phyloP scores from a whole-genome alignment of 2,797 vertebrate species.

The Macropodus opercularis region DNA sequence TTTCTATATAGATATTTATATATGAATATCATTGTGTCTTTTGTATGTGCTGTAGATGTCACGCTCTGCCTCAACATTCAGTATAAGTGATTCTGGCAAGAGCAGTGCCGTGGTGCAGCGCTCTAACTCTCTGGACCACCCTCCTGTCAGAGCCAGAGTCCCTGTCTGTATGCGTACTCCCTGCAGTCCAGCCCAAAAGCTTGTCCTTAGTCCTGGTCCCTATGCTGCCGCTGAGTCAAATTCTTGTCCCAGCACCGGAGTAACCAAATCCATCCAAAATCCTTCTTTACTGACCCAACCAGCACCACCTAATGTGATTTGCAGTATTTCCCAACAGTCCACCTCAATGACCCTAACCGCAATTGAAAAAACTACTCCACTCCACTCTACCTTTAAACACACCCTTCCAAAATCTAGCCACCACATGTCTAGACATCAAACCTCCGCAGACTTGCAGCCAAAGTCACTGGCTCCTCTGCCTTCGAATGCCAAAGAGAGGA shows the following conservation, averaged over 20 bases:
- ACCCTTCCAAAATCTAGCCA: constrained; percentile 25
- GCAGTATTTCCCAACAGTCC: constrained; percentile 5
- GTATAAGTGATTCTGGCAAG: constrained; percentile 82
- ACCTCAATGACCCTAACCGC: constrained; percentile 4
- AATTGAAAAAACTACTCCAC: constrained; percentile 12
- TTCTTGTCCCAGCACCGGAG: background rate
- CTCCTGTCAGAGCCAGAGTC: constrained; percentile 76
- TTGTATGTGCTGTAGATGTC: constrained; percentile 82
- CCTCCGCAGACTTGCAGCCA: constrained; percentile 26
- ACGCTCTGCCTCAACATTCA: constrained; percentile 84
- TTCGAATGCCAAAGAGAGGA: constrained; percentile 28
- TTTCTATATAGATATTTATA: constrained; percentile 29
- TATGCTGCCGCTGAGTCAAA: constrained; percentile 12
- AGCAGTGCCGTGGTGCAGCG: constrained; percentile 78
- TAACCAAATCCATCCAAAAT: constrained; percentile 26
- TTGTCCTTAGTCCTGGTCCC: background rate
- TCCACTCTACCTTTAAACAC: constrained; percentile 17
- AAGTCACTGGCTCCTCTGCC: constrained; percentile 37
- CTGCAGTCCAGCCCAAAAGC: constrained; percentile 63
- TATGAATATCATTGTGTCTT: constrained; percentile 46
- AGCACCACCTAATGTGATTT: background rate
- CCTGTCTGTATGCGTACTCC: constrained; percentile 74
- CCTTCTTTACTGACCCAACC: constrained; percentile 22
- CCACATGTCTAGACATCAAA: constrained; percentile 10
- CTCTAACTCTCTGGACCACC: constrained; percentile 86